These are phyloP conservation scores for Ecliptopera silaceata DNA, from an alignment of 2,888 invertebrate species.

Conservation along the genomic window DNA sequence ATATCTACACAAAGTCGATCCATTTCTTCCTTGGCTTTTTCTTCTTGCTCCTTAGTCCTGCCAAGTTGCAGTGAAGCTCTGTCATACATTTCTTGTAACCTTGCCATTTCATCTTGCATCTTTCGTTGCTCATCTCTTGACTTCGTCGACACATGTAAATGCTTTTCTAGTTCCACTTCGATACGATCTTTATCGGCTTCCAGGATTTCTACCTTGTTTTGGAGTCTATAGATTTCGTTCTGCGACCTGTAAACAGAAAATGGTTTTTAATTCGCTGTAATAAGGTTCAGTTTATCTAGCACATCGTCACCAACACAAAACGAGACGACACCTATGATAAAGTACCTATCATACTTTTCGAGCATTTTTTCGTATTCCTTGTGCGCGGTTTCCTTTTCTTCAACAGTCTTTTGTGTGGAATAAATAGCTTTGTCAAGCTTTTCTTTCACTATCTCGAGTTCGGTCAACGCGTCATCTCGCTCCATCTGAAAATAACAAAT, in stretches of 20 bases:
- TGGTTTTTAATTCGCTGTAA: slow-evolving; percentile 8
- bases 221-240: slow-evolving; percentile 93
- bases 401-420: slow-evolving; percentile 91
- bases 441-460: slow-evolving; percentile 93
- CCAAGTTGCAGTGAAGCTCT: slow-evolving; percentile 92
- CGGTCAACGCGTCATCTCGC: slow-evolving; percentile 92
- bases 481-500: slow-evolving; percentile 85
- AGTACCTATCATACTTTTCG: slow-evolving; percentile 94
- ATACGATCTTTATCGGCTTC: slow-evolving; percentile 94
- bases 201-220: slow-evolving; percentile 93
- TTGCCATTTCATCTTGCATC: slow-evolving; percentile 92
- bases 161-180: slow-evolving; percentile 93
- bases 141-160: slow-evolving; percentile 90
- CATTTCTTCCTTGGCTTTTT: slow-evolving; percentile 93
- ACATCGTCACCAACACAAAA: slow-evolving; percentile 70
- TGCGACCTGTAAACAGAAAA: slow-evolving; percentile 86
- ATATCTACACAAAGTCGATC: slow-evolving; percentile 90
- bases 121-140: slow-evolving; percentile 93
- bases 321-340: slow-evolving; percentile 68
- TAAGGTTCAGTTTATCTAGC: slow-evolving; percentile 34
- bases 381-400: slow-evolving; percentile 93
- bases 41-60: slow-evolving; percentile 94
- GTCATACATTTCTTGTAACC: slow-evolving; percentile 95
- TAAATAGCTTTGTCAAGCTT: slow-evolving; percentile 94
- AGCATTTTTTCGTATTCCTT: slow-evolving; percentile 96